Base-by-base conservation (phyloP, 2,888 invertebrate genomes). In the Pollenia labialis region DNA sequence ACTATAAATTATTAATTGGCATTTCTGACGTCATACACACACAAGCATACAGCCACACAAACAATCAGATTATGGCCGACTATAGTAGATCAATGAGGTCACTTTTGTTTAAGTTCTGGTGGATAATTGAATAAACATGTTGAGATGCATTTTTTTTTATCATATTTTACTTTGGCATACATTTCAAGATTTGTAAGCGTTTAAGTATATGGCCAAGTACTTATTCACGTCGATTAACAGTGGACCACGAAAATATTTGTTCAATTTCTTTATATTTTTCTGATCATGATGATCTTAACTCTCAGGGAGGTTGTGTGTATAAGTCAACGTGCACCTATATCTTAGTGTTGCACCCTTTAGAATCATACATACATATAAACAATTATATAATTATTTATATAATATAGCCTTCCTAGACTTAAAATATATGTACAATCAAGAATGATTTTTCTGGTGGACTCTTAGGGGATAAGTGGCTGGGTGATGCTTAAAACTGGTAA, bases 111-210 rank as follows among this genome's bases (percentile, higher is more conserved):
- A 72, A 77, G 71, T 80, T 85, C 69, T 85, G 48, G 6, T 69
- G 81, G 81, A 85, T 87, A 87, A 87, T 87, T 85, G 87, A 87
- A 85, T 87, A 87, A 87, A 84, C 87, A 87, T 87, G 87, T 87
- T 84, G 85, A 87, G 87, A 85, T 87, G 85, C 85, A 87, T 72
- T 83, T 86, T 81, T 72, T 54, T 16, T 72, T 46, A 23, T 52
- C 50, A 9, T 52, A 16, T 56, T 56, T 48, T 64, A 81, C 72
- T 81, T 84, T 84, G 87, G 87, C 87, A 87, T 81, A 87, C 87
- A 87, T 87, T 81, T 84, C 44, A 32, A 54, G 72, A 76, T 81
- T 69, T 81, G 62, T 56, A 75, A 68, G 58, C 75, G 23, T 72
- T 77, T 75, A 69, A 68, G 58, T 68, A 52, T 54, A 54, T 75